Conservation (phyloP, 2,888 invertebrate genomes). For the Microplitis deprimator region DNA sequence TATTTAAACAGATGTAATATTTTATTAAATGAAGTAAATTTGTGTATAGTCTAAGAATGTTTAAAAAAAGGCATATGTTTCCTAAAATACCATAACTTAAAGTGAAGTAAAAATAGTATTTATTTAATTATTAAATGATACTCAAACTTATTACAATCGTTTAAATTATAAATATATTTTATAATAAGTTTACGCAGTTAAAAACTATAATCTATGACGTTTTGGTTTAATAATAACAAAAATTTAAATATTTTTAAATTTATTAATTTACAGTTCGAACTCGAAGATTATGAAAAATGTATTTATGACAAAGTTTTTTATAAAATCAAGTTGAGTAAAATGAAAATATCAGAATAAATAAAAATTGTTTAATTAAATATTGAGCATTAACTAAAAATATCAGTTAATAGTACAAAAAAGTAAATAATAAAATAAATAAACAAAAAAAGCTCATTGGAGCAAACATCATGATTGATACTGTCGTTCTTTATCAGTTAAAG, state of each 20-base stretch:
- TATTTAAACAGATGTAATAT: not conserved
- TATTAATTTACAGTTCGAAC: too few relatives aligned
- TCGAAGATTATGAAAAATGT: too few relatives aligned
- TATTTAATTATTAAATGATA: not conserved
- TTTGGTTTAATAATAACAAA: too few relatives aligned
- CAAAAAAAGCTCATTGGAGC: slow-evolving; percentile 52
- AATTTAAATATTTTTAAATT: too few relatives aligned
- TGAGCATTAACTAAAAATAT: not conserved
- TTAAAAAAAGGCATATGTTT: not conserved
- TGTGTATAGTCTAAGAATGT: not conserved
- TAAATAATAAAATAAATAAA: slow-evolving; percentile 30
- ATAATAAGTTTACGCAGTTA: too few relatives aligned
- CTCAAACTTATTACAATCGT: not conserved
- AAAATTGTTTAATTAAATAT: not conserved
- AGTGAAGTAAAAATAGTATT: not conserved
- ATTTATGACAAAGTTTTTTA: too few relatives aligned
- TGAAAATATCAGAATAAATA: not conserved
- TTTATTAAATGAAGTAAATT: not conserved
- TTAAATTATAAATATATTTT: not conserved
- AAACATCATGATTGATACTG: slow-evolving; percentile 76
- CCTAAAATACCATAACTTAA: not conserved
- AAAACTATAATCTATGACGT: too few relatives aligned
- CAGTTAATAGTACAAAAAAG: not conserved
- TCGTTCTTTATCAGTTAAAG: slow-evolving; percentile 88
- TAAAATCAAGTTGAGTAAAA: too few relatives aligned